Base-by-base conservation (phyloP, 2,797 vertebrate species). In the Myotis daubentonii region DNA sequence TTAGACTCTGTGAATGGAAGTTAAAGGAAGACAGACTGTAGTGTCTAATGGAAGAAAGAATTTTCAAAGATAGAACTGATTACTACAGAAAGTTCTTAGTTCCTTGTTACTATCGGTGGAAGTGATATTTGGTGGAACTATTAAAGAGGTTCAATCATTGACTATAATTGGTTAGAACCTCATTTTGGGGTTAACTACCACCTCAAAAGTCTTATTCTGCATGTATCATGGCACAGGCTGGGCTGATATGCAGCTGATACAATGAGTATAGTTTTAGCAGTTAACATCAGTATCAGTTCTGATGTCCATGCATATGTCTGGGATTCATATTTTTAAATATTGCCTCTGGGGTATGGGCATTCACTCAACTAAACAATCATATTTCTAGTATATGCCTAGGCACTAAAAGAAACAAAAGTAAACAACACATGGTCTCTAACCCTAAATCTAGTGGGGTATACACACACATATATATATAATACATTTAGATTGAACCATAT, bases 401-500 rank as follows among this genome's bases (percentile, higher is more conserved):
- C 7, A 79, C 17, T 71, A 83, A 81, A 89, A 89, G n/a, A 85
- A 79, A 66, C 22, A 80, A 92, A 92, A 16, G 20, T 79, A 76
- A 93, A 74, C 81, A 38, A 62, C 4, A 41, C 30, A 65, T 51
- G 8, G 16, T 3, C 2, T 51, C n/a, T 65, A 80, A 0, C 3
- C 22, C 17, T 81, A 84, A 30, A 60, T 87, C 38, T 79, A 75
- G 6, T 30, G 51, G 28, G 6, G 20, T 53, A 62, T 47, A 75
- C 16, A 89, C n/a, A 44, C 62, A 80, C 12, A 75, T 8, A 89
- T 47, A 36, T 36, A 36, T 36, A 36, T 36, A 36, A n/a, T n/a
- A n/a, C 80, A 76, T 74, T 92, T 85, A 94, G 47, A 38, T 47
- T 41, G 55, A 92, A 62, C 20, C 60, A 85, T 75, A 88, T 62